A percentile compares a stretch with the other conserved stretches of the same genome.
Conservation (phyloP, 2,888 invertebrate genomes). For the Malacosoma neustria region DNA sequence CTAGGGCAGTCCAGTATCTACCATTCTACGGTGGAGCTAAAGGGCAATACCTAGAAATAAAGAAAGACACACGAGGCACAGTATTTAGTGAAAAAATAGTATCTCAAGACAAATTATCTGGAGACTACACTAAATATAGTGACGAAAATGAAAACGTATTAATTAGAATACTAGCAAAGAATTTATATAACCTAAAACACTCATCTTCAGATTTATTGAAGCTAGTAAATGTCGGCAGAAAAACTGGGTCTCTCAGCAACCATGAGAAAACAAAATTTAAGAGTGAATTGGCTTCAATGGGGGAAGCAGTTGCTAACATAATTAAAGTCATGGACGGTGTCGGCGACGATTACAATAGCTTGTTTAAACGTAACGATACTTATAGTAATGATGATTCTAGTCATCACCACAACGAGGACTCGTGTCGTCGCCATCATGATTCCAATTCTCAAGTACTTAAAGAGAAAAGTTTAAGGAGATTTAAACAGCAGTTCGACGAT, state of each 20-base stretch:
- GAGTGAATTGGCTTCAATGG: slow-evolving; percentile 69
- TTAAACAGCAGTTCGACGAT: slow-evolving; percentile 19
- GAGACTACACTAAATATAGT: slow-evolving; percentile 49
- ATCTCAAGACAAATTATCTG: slow-evolving; percentile 56
- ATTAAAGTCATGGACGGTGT: slow-evolving; percentile 72
- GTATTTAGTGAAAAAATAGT: slow-evolving; percentile 64
- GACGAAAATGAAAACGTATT: slow-evolving; percentile 56
- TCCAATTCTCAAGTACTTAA: neutral
- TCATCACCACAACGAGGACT: neutral
- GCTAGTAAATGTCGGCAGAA: slow-evolving; percentile 77
- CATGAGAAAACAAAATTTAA: slow-evolving; percentile 74
- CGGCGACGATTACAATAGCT: slow-evolving; percentile 62
- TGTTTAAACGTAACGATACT: slow-evolving; percentile 25
- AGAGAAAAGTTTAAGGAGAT: slow-evolving; percentile 1
- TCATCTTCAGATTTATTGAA: slow-evolving; percentile 74
- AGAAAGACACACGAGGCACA: slow-evolving; percentile 66
- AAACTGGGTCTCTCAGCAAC: slow-evolving; percentile 67
- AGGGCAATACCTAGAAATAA: slow-evolving; percentile 79
- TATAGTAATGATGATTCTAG: slow-evolving; percentile 15
- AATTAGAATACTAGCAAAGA: slow-evolving; percentile 61
- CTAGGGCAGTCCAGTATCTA: slow-evolving; percentile 55
- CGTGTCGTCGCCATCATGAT: neutral
- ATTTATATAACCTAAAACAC: slow-evolving; percentile 73
- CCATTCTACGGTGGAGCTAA: slow-evolving; percentile 84
- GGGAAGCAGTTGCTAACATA: slow-evolving; percentile 73